Evolutionary conservation across 2,888 invertebrate genomes (phyloP).

Genomic region (Dicycla oo): DNA sequence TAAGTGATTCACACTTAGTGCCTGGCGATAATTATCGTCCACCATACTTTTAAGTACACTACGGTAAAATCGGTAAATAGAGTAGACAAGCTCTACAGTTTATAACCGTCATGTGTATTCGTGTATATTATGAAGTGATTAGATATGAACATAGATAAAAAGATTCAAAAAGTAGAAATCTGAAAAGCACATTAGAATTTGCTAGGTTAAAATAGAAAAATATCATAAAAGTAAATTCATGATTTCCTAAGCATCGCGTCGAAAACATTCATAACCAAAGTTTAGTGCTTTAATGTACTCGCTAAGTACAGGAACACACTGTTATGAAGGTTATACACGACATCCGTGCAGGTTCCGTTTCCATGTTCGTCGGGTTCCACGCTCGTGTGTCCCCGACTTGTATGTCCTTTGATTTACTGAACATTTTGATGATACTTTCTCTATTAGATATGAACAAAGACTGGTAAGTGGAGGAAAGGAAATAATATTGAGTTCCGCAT

Average conservation of each 20-base stretch:
- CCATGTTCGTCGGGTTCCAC: constrained; percentile 26
- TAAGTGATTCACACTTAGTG: no score
- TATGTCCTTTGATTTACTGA: constrained; percentile 64
- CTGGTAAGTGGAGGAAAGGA: constrained; percentile 11
- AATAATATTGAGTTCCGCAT: constrained; percentile 29
- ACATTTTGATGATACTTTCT: constrained; percentile 57
- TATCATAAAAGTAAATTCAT: neutral
- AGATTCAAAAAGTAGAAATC: neutral
- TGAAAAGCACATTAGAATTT: neutral
- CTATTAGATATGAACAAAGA: constrained; percentile 40
- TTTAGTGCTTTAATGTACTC: constrained; percentile 34
- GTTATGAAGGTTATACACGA: constrained; percentile 29
- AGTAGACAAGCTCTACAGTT: no score
- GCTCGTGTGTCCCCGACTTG: constrained; percentile 50
- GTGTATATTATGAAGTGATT: no score
- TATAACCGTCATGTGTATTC: no score
- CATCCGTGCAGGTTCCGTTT: constrained; percentile 60
- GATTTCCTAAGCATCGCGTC: neutral
- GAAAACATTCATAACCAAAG: constrained; percentile 39
- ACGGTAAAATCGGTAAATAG: no score
- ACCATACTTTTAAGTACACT: no score
- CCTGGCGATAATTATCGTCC: no score
- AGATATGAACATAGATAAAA: neutral
- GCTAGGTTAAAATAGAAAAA: neutral
- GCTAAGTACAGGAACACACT: constrained; percentile 35